Conservation (phyloP, 1,140 invertebrate genomes). For the Schlechtendalia chinensis region DNA sequence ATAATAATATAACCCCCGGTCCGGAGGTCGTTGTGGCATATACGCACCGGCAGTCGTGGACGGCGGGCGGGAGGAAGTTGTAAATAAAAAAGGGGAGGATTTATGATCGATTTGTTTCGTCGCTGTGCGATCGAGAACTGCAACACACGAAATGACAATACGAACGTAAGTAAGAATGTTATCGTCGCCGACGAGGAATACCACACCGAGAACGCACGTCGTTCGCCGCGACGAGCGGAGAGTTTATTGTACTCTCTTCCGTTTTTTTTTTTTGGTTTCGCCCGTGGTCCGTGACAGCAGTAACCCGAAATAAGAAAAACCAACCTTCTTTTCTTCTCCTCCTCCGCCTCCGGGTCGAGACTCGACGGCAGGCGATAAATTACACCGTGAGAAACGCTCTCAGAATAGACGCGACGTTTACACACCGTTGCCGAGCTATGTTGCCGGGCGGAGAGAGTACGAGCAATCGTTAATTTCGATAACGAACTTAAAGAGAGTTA, state of each 20-base stretch:
- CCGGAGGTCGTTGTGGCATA: too few relatives aligned
- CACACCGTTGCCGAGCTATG: not conserved
- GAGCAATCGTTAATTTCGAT: slow-evolving; percentile 44
- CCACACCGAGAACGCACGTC: too few relatives aligned
- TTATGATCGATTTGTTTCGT: slow-evolving; percentile 43
- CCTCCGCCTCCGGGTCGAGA: not conserved
- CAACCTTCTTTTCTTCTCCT: not conserved
- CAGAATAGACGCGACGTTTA: not conserved
- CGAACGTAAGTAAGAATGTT: too few relatives aligned
- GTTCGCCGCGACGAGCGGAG: not conserved
- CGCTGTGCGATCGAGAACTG: slow-evolving; percentile 24
- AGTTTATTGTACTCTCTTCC: slow-evolving; percentile 41
- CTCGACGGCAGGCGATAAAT: slow-evolving; percentile 1
- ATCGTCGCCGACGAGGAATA: too few relatives aligned
- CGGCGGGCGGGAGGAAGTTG: not conserved
- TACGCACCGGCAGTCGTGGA: too few relatives aligned
- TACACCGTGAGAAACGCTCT: slow-evolving; percentile 43
- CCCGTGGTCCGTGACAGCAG: slow-evolving; percentile 22
- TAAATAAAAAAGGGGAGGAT: slow-evolving; percentile 9
- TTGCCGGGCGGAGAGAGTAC: too few relatives aligned
- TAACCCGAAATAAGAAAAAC: not conserved
- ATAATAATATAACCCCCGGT: slow-evolving; percentile 6
- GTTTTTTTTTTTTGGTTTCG: not conserved
- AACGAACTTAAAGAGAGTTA: slow-evolving; percentile 32
- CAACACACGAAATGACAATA: too few relatives aligned